Base-by-base conservation (phyloP, 1,140 invertebrate genomes). In the Saccostrea glomerata region DNA sequence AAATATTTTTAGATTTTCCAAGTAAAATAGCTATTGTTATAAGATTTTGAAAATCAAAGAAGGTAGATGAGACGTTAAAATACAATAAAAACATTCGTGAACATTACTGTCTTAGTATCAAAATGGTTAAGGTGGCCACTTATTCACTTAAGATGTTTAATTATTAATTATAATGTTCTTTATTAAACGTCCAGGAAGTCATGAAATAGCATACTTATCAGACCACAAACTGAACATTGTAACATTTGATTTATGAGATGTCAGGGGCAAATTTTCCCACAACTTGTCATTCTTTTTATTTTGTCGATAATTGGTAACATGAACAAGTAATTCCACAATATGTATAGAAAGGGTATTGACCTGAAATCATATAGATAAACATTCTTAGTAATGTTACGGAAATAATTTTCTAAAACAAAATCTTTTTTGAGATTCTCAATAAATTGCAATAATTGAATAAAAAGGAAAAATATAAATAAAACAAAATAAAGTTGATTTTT, bases 161-260 rank as follows among this genome's bases (percentile, higher is more conserved):
- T 30, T 77, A 77, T 77, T 77, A 77, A 77, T 36, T 30, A 77
- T 30, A 25, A 36, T 9, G 25, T 36, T 77, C 30, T 15, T 15
- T 77, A 77, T 15, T 17, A 30, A 30, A 63, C 17, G 58, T 77
- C 70, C 25, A 77, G 70, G 70, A 77, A 77, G 70, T 77, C 70
- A 77, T 77, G 70, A 77, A 77, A 15, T 15, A 30, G 25, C 11
- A 25, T 77, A 36, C 11, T 77, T 30, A 77, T 13, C 23, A 77
- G 70, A 77, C 70, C 70, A 36, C 70, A 77, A 77, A 77, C 70
- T 30, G 11, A 77, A 77, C 25, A 77, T 15, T 20, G n/a, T 20
- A 77, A 77, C 15, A 36, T 30, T 77, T 77, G 70, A 77, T 77
- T 77, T 15, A 77, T 77, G 23, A 77, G 25, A 30, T 30, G 70